Evolutionary conservation across 2,888 invertebrate genomes (phyloP).

Genomic region (Thereva nobilitata): DNA sequence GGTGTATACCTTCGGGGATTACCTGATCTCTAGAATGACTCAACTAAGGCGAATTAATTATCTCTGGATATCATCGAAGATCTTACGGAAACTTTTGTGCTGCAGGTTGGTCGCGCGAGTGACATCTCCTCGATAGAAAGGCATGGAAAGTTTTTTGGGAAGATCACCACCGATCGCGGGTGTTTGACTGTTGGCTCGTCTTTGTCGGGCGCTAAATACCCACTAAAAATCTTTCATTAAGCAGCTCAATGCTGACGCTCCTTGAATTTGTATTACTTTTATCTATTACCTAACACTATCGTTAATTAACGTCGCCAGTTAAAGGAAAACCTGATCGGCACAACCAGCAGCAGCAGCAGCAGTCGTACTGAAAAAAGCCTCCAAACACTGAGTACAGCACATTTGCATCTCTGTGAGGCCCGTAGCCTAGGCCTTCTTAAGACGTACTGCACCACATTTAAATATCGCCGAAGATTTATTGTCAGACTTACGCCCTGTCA

Average conservation of each 20-base stretch:
- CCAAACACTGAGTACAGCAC: conserved; percentile 41
- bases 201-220: too few species aligned
- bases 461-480: conserved; percentile 48
- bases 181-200: too few species aligned
- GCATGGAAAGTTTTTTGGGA: too few species aligned
- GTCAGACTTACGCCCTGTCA: conserved; percentile 49
- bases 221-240: too few species aligned
- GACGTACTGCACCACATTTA: conserved; percentile 47
- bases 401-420: conserved; percentile 42
- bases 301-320: conserved; percentile 21
- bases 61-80: background rate
- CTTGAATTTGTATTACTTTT: conserved; percentile 25
- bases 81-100: too few species aligned
- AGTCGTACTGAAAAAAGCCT: conserved; percentile 43
- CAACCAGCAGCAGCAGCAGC: conserved; percentile 3
- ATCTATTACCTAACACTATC: conserved; percentile 25
- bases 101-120: too few species aligned
- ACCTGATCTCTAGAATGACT: conserved; percentile 9
- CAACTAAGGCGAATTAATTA: conserved; percentile 22
- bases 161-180: too few species aligned
- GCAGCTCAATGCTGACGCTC: conserved; percentile 16
- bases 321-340: conserved; percentile 27
- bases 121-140: too few species aligned
- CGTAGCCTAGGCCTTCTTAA: conserved; percentile 39
- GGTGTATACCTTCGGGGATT: conserved; percentile 5